Percentiles rank a stretch among this genome's conserved stretches.
phyloP scores from a whole-genome alignment of 2,797 vertebrate species.

The Graptemys geographica region DNA sequence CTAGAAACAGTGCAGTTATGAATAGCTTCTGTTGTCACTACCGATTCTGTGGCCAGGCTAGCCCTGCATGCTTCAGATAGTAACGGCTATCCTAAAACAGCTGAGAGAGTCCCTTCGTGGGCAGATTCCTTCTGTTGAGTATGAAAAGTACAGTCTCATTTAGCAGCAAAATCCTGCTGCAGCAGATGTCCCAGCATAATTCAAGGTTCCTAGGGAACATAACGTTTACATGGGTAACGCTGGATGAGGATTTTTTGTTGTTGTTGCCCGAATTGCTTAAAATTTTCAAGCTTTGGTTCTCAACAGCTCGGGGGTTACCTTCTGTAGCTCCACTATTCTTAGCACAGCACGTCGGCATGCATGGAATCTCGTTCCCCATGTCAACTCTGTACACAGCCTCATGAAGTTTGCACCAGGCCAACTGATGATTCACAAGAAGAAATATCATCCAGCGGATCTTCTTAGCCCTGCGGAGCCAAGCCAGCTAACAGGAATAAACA shows the following conservation, averaged over 20 bases:
- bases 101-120: not conserved
- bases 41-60: not conserved
- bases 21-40: not conserved
- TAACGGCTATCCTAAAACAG: not conserved
- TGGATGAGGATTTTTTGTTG: fast-evolving
- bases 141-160: not conserved
- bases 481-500: not conserved
- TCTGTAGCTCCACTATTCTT: not conserved
- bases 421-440: not conserved
- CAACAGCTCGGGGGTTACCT: not conserved
- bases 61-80: not conserved
- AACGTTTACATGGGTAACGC: not conserved
- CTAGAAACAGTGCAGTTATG: not conserved
- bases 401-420: not conserved
- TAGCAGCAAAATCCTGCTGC: not conserved
- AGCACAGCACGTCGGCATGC: not conserved
- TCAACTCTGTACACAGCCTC: not conserved
- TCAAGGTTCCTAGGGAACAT: fast-evolving
- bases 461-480: not conserved
- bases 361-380: not conserved
- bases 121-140: not conserved
- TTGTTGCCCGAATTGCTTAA: not conserved
- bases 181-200: not conserved
- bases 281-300: not conserved
- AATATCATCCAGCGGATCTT: not conserved